Evolutionary conservation across 2,797 vertebrate genomes (phyloP).

Genomic region (Acipenser ruthenus): DNA sequence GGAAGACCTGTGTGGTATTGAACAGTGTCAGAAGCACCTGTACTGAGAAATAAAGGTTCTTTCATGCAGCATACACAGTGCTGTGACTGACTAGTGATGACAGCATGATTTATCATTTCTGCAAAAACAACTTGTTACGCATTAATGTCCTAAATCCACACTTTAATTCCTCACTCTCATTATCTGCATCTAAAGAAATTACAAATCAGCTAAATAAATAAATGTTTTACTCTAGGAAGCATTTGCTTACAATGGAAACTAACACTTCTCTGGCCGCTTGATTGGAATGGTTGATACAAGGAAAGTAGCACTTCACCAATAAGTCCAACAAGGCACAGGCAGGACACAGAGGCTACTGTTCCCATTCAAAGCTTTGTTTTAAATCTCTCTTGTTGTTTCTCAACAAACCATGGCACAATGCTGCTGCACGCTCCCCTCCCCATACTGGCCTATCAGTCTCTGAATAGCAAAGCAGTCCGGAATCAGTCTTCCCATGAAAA

Average conservation of each 20-base stretch:
- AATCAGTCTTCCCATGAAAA: constrained; percentile 94
- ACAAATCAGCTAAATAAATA: no score
- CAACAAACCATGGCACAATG: constrained; percentile 67
- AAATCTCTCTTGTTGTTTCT: constrained; percentile 74
- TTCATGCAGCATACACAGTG: no score
- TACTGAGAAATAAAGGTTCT: no score
- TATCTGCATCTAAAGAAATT: no score
- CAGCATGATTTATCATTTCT: no score
- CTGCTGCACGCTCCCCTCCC: constrained; percentile 58
- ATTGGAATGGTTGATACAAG: constrained; percentile 47
- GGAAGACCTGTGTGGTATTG: no score
- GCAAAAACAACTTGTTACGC: no score
- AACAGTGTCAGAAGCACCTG: no score
- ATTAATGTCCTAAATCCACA: no score
- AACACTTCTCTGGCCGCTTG: constrained; percentile 60
- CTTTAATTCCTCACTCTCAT: no score
- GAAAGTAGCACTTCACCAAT: constrained; percentile 64
- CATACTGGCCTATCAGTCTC: constrained; percentile 51
- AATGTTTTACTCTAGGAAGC: no score
- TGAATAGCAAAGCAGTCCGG: constrained; percentile 60
- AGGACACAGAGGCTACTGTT: constrained; percentile 86
- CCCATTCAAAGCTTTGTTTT: constrained; percentile 77
- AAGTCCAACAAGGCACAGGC: constrained; percentile 44
- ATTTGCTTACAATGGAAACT: neutral
- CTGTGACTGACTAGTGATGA: no score